Evolutionary conservation across 1,140 invertebrate genomes (phyloP).

Genomic region (Bombus superbus): DNA sequence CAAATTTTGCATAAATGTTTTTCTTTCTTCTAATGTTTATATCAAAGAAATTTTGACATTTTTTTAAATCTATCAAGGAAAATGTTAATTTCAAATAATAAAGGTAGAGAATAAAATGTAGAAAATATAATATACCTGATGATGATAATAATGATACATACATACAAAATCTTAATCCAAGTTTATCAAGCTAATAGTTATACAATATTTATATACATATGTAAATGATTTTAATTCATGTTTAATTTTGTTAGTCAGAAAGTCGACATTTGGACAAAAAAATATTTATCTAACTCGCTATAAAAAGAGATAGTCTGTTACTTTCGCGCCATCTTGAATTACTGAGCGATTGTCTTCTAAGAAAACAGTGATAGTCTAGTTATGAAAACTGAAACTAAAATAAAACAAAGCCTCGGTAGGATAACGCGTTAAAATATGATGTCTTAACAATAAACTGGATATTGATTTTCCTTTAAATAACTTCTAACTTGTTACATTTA

Average conservation of each 20-base stretch:
- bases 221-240: not conserved
- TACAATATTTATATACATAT: not conserved
- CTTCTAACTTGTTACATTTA: not conserved
- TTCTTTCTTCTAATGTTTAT: not conserved
- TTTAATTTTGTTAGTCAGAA: not conserved
- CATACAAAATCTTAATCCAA: not conserved
- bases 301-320: not conserved
- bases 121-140: not conserved
- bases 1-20: not conserved
- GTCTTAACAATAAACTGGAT: not conserved
- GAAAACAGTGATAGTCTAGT: slow-evolving; percentile 8
- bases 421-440: not conserved
- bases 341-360: not conserved
- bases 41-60: not conserved
- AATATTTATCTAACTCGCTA: not conserved
- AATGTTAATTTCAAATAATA: not conserved
- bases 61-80: not conserved
- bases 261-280: not conserved
- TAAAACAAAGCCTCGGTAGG: slow-evolving; percentile 25
- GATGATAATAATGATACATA: not conserved
- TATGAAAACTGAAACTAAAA: slow-evolving; percentile 29
- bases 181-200: not conserved
- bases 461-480: not conserved
- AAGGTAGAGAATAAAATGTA: not conserved
- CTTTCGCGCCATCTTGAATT: slow-evolving; percentile 37